phyloP scores from a whole-genome alignment of 2,797 vertebrate genomes.

The Tinamus major region DNA sequence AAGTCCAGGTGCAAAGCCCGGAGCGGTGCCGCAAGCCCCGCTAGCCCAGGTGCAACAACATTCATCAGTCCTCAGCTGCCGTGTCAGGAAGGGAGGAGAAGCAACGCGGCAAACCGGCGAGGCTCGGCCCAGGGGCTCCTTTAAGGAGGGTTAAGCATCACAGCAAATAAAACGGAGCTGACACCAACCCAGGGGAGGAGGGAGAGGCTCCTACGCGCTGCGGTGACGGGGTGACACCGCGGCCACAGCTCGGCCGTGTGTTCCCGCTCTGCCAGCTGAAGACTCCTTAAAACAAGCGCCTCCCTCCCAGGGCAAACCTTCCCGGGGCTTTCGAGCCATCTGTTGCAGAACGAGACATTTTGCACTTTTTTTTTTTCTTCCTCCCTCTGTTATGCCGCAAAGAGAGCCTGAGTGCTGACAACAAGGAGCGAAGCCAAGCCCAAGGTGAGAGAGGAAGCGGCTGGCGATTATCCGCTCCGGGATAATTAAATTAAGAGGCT shows the following conservation, averaged over 20 bases:
- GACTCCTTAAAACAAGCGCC: background rate
- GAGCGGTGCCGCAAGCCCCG: background rate
- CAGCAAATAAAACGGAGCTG: slow-evolving; percentile 2
- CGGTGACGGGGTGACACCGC: too few relatives aligned
- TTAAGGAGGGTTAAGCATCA: background rate
- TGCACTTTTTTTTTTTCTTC: background rate
- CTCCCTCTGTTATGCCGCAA: background rate
- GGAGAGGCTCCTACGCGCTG: too few relatives aligned
- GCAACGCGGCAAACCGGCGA: rapidly evolving
- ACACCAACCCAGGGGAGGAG: background rate
- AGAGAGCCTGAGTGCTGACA: background rate
- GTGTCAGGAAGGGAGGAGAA: background rate
- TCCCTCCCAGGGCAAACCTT: background rate
- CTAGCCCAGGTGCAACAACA: background rate
- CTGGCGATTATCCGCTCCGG: background rate
- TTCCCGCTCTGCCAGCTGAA: background rate
- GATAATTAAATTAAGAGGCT: background rate
- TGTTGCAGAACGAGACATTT: slow-evolving; percentile 9
- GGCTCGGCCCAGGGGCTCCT: background rate
- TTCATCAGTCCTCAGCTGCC: background rate
- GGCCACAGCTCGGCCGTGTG: background rate
- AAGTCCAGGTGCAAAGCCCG: background rate
- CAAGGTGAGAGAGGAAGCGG: background rate
- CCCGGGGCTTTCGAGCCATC: background rate
- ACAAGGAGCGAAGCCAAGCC: background rate